phyloP scores from a whole-genome alignment of 2,797 vertebrate species.

The Naso thynnoides region DNA sequence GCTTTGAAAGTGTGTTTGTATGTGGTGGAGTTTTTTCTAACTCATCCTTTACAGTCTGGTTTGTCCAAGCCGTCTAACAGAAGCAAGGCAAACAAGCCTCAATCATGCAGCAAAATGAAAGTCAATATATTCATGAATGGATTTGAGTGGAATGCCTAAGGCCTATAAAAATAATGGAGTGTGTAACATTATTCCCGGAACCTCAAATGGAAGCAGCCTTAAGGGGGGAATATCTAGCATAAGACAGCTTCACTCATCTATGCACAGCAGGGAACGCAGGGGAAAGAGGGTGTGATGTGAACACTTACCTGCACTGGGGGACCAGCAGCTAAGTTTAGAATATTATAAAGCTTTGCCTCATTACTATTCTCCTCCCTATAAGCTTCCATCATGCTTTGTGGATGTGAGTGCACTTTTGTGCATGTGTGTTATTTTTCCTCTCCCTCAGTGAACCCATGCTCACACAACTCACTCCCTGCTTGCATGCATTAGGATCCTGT shows the following conservation, averaged over 20 bases:
- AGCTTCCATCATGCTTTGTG: conserved; percentile 25
- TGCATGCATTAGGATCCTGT: conserved; percentile 60
- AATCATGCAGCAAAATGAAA: conserved; percentile 79
- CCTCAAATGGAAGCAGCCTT: conserved; percentile 77
- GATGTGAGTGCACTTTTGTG: conserved; percentile 46
- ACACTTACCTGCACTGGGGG: conserved; percentile 71
- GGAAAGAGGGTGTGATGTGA: conserved; percentile 53
- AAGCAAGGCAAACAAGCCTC: conserved; percentile 75
- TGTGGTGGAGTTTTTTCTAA: conserved; percentile 36
- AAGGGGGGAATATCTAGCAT: conserved; percentile 71
- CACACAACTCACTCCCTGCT: conserved; percentile 51
- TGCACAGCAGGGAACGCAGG: conserved; percentile 50
- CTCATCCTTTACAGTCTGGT: conserved; percentile 64
- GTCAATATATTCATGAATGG: conserved; percentile 82
- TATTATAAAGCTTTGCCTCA: conserved; percentile 69
- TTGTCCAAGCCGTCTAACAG: conserved; percentile 51
- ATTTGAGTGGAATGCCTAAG: conserved; percentile 72
- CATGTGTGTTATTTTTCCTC: conserved; percentile 47
- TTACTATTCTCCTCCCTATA: conserved; percentile 64
- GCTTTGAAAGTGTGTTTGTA: conserved; percentile 21
- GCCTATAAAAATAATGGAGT: conserved; percentile 81
- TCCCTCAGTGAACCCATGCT: conserved; percentile 50
- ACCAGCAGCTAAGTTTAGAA: conserved; percentile 77
- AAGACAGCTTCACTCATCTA: conserved; percentile 70
- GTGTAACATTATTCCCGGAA: conserved; percentile 77